A percentile compares a stretch with the other conserved stretches of the same genome.
Evolutionary conservation across 2,113 vertebrate species (phyloP).

Genomic region (Corydoras maculifer): DNA sequence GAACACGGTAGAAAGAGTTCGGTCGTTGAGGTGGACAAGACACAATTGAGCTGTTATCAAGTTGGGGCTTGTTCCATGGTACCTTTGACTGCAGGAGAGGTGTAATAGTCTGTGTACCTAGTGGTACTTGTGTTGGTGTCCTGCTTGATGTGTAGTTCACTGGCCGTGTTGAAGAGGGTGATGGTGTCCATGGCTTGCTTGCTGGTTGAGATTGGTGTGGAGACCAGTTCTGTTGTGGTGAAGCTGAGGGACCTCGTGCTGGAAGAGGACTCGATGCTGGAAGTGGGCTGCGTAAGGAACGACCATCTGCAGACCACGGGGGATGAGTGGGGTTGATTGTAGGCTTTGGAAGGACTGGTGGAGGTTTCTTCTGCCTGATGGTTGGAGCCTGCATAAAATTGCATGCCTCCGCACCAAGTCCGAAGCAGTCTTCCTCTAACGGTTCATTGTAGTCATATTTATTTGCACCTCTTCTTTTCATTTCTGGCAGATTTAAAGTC

Average conservation of each 20-base stretch:
- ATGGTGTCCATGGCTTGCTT: constrained; percentile 45
- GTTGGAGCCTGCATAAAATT: constrained; percentile 89
- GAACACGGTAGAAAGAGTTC: constrained; percentile 52
- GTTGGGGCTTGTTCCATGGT: constrained; percentile 62
- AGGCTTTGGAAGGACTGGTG: constrained; percentile 92
- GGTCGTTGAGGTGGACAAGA: constrained; percentile 66
- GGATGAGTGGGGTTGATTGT: constrained; percentile 71
- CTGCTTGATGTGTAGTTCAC: constrained; percentile 46
- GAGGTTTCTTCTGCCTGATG: constrained; percentile 85
- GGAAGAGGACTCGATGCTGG: constrained; percentile 54
- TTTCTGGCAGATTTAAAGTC: constrained; percentile 81
- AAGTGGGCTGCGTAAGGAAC: constrained; percentile 58
- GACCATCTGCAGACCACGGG: constrained; percentile 69
- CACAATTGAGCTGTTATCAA: constrained; percentile 56
- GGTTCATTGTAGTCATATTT: constrained; percentile 62
- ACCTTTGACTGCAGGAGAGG: constrained; percentile 54
- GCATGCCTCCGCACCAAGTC: constrained; percentile 93
- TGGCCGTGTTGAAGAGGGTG: constrained; percentile 47
- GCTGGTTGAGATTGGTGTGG: constrained; percentile 51
- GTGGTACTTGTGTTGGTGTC: constrained; percentile 46
- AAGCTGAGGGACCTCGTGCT: neutral
- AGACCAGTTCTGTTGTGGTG: constrained; percentile 47
- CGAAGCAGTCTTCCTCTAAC: constrained; percentile 92
- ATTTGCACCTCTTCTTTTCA: constrained; percentile 72
- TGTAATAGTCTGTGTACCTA: constrained; percentile 47